Evolutionary conservation across 1,140 invertebrate genomes (phyloP), one percentile per base, ranked within the genome.

Genomic region (Cherax quadricarinatus): DNA sequence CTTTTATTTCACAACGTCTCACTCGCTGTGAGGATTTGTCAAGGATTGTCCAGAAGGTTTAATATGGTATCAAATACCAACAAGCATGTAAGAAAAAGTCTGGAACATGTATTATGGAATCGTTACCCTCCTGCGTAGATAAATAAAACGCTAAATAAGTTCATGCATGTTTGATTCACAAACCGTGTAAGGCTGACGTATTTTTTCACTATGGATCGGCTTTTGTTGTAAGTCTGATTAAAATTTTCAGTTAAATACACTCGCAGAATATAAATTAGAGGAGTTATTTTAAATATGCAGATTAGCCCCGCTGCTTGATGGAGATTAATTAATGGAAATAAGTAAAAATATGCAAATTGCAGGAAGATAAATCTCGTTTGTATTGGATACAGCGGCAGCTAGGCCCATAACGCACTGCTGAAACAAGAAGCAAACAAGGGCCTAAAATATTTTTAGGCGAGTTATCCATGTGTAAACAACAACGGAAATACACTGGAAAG

Each of bases 281-380:
- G 78, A 81, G 73, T 81, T 88, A 79, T 88, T 88, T 88, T 88
- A 88, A 88, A 88, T 88, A 88, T 88, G 86, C 53, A 88, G 78
- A 88, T 88, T 88, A 88, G 86, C 53, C 53, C 57, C 51, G n/a
- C 53, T 62, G 57, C 66, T 75, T 88, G 86, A 88, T 88, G 86
- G 86, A 88, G 86, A 88, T 88, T 88, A 88, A 88, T 88, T 88
- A 80, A 88, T 75, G 86, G 62, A 87, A 78, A 88, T 88, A 81
- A 81, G 86, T 80, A 88, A 81, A 60, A 88, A 88, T 80, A 88
- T 88, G 86, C 51, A 88, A 88, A 88, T 88, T 79, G 79, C 73
- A 30, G 10, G 4, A 60, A 21, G 24, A 88, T 88, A 81, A 88
- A 88, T 88, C 86, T 78, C 70, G 73, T 57, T 79, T 78, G 75